phyloP scores from a whole-genome alignment of 53 echinoderm and acorn worm species.

The Crossaster papposus region DNA sequence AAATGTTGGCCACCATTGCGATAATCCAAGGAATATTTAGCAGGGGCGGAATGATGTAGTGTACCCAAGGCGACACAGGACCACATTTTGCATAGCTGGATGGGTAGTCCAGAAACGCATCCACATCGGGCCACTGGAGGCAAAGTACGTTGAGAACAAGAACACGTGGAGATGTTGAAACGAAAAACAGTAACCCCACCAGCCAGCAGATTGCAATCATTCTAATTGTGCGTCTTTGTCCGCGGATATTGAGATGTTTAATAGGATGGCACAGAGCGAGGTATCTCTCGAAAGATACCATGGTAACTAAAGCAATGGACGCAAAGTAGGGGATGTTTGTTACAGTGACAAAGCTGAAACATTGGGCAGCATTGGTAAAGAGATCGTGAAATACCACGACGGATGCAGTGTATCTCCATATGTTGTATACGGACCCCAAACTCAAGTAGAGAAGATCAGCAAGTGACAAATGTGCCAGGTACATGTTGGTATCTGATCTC shows the following conservation, averaged over 20 bases:
- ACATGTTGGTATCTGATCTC: slow-evolving; percentile 66
- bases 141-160: neutral
- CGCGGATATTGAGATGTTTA: slow-evolving; percentile 57
- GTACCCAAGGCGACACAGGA: neutral
- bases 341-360: neutral
- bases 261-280: slow-evolving; percentile 69
- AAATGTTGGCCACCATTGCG: slow-evolving; percentile 12
- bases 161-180: neutral
- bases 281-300: slow-evolving; percentile 63
- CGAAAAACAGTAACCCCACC: slow-evolving; percentile 33
- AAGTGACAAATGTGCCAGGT: slow-evolving; percentile 55
- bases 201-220: slow-evolving; percentile 54
- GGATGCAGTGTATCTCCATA: neutral
- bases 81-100: neutral
- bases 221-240: slow-evolving; percentile 39
- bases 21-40: slow-evolving; percentile 18
- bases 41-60: neutral
- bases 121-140: neutral
- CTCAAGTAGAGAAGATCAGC: slow-evolving; percentile 60
- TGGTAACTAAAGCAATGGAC: slow-evolving; percentile 52
- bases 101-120: neutral
- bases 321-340: slow-evolving; percentile 28
- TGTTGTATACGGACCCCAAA: neutral
- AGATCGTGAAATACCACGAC: neutral
- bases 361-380: neutral